Evolutionary conservation across 2,888 invertebrate genomes (phyloP), one percentile per base, ranked within the genome.

Genomic region (Oscheius sp.): DNA sequence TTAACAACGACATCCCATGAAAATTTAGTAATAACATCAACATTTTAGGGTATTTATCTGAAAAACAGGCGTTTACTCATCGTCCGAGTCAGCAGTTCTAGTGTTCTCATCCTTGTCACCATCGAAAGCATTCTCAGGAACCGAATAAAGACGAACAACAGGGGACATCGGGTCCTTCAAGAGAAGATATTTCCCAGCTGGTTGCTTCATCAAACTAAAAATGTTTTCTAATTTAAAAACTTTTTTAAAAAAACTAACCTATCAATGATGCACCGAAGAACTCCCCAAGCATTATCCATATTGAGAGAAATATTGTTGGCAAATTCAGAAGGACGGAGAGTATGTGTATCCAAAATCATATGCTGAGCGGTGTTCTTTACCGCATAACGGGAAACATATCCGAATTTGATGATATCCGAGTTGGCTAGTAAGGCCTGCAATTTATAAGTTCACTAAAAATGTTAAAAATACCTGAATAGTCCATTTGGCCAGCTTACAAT

Each of bases 401-500:
- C 99, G 90, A 99, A 95, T 91, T 99, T 99, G 84, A 99, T 93
- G 90, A 96, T 95, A 91, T 98, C 96, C 5, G 96, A 96, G 43
- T 97, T 96, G 72, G 97, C 96, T 21, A 97, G 91, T 9, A 96
- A 91, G 6, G 96, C 94, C 75, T 83, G 73, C 18, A 78, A 46
- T 66, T 3, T 12, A 21, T 18, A 18, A 29, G 13, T 7, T 35
- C 21, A 41, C 41, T 9, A 61, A 41, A 61, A 5, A 41, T 0
- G 12, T 16, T 3, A 16, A 61, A 27, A 1, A 46, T 2, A 78
- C 78, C 75, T 86, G 86, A 7, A 96, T 95, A 0, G 98, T 98
- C 98, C 99, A 99, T 89, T 98, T 99, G 78, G 98, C 98, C 76
- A 99, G 91, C 90, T 99, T 99, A 91, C 96, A 97, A n/a, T 96